These are phyloP conservation scores for Ctenomys sociabilis DNA, from an alignment of 2,113 vertebrate species.

Conservation along the genomic window DNA sequence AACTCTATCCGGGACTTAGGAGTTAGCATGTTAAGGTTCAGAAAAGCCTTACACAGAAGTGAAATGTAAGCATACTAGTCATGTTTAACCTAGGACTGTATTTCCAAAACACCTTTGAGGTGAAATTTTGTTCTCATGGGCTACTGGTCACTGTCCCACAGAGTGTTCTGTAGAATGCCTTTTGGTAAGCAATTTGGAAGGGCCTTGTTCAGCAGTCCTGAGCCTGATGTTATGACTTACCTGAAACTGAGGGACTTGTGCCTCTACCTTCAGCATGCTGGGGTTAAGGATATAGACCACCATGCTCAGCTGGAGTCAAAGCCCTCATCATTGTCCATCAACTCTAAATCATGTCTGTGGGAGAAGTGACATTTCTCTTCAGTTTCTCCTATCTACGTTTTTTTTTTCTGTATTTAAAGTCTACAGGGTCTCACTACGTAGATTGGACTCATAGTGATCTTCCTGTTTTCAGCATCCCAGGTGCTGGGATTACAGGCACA, in stretches of 20 bases:
- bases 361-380: background rate
- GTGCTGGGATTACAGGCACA: too few relatives aligned
- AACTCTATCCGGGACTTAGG: background rate
- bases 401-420: background rate
- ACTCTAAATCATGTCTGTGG: background rate
- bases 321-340: background rate
- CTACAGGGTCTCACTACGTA: too few relatives aligned
- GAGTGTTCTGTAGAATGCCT: accelerated
- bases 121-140: background rate
- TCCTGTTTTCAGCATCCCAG: too few relatives aligned
- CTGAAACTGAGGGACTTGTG: background rate
- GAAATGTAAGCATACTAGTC: background rate
- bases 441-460: too few relatives aligned
- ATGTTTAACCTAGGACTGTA: background rate
- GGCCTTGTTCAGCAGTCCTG: too few relatives aligned
- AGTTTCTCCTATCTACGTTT: background rate
- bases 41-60: accelerated
- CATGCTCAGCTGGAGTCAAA: background rate
- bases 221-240: background rate
- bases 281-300: background rate
- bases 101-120: background rate
- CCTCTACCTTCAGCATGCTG: background rate
- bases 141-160: accelerated
- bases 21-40: background rate
- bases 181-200: background rate